phyloP scores from a whole-genome alignment of 2,113 vertebrate genomes.

The Ciconia maguari region DNA sequence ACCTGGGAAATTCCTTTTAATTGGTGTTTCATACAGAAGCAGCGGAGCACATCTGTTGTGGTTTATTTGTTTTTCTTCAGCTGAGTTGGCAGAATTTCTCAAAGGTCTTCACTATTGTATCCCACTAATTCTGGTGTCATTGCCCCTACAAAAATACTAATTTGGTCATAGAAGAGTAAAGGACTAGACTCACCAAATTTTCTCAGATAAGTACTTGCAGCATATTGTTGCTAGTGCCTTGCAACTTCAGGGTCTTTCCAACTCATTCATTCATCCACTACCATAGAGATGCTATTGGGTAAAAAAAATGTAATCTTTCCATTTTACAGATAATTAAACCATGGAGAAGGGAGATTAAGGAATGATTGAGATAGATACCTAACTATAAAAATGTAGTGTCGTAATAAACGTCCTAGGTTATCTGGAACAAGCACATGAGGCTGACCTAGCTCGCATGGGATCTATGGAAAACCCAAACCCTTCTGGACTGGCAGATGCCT shows the following conservation, averaged over 20 bases:
- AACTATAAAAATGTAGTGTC: neutral
- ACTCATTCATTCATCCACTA: neutral
- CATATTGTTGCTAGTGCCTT: neutral
- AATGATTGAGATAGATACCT: neutral
- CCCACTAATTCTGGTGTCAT: neutral
- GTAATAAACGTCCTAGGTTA: neutral
- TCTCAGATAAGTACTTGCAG: neutral
- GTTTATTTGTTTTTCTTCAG: neutral
- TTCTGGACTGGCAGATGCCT: neutral
- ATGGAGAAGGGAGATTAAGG: neutral
- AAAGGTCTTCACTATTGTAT: neutral
- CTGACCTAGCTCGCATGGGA: neutral
- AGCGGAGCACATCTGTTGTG: neutral
- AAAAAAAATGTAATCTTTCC: neutral
- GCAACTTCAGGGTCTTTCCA: neutral
- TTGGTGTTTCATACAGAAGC: neutral
- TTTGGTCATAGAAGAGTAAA: neutral
- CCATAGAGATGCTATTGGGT: neutral
- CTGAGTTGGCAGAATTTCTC: neutral
- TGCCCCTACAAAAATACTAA: neutral
- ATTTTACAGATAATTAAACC: neutral
- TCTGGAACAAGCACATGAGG: neutral
- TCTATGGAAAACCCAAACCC: neutral
- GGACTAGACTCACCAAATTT: neutral
- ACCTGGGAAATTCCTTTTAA: neutral